phyloP scores from a whole-genome alignment of 2,113 vertebrate genomes.

The Gymnobelideus leadbeateri region DNA sequence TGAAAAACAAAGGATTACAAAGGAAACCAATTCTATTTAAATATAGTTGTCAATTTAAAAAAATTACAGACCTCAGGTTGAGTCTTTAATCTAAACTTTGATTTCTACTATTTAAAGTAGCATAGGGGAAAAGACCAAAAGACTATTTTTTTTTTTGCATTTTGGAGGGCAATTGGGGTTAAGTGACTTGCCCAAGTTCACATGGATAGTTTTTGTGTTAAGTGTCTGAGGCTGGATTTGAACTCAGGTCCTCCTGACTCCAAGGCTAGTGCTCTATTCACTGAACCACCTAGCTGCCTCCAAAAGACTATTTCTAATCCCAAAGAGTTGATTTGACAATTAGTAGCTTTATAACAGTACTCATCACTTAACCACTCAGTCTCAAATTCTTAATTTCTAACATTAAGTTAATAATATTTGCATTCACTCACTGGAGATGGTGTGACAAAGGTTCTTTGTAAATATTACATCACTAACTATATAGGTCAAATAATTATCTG shows the following conservation, averaged over 20 bases:
- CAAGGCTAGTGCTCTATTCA: too few species aligned
- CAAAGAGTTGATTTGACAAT: not conserved
- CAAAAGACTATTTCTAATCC: not conserved
- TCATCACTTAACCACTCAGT: not conserved
- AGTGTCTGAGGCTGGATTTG: too few species aligned
- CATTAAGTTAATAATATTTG: not conserved
- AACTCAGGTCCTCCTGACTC: too few species aligned
- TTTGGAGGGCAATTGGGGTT: too few species aligned
- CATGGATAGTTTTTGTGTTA: too few species aligned
- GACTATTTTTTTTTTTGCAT: not conserved
- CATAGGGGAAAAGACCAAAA: not conserved
- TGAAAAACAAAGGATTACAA: not conserved
- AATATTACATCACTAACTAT: not conserved
- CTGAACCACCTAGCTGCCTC: too few species aligned
- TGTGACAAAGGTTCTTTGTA: not conserved
- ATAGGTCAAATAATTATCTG: not conserved
- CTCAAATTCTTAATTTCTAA: not conserved
- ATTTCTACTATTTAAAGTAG: not conserved
- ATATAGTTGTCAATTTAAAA: not conserved
- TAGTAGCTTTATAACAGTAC: not conserved
- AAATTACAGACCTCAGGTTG: not conserved
- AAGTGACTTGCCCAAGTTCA: too few species aligned
- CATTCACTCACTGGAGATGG: not conserved
- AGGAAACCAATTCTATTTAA: not conserved
- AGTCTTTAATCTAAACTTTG: not conserved